Evolutionary conservation across 2,888 invertebrate genomes (phyloP).

Genomic region (Strigamia maritima): DNA sequence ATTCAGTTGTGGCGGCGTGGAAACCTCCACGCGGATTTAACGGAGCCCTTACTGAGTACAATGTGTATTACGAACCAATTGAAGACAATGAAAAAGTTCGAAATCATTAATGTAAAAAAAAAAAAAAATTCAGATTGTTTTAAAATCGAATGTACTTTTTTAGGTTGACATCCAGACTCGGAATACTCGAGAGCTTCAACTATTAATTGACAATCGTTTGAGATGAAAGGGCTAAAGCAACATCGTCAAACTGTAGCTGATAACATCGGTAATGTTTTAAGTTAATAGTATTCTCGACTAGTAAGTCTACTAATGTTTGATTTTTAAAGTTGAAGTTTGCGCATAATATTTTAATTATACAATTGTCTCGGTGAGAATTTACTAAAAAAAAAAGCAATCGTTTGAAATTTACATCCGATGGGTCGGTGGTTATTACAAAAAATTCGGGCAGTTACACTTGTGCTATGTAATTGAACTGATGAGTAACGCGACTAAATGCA

Average conservation of each 20-base stretch:
- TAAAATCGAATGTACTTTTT: no score
- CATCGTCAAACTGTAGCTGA: slow-evolving; percentile 13
- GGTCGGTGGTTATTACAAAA: not conserved
- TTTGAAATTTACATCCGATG: not conserved
- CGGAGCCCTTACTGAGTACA: not conserved
- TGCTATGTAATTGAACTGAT: not conserved
- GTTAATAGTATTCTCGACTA: not conserved
- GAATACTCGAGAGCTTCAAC: not conserved
- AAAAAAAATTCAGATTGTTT: no score
- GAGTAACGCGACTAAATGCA: not conserved
- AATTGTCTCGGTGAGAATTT: not conserved
- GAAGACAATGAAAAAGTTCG: not conserved
- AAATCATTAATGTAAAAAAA: no score
- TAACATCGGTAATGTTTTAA: not conserved
- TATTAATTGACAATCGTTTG: not conserved
- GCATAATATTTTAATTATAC: not conserved
- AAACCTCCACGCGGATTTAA: not conserved
- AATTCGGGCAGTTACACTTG: not conserved
- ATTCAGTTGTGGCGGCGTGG: not conserved
- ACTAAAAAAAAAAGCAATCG: not conserved
- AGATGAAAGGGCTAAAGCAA: slow-evolving; percentile 5
- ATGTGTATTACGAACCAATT: not conserved
- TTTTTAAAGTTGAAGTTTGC: not conserved
- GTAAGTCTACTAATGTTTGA: not conserved
- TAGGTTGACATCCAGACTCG: not conserved